Evolutionary conservation across 2,888 invertebrate species (phyloP), one percentile per base, ranked within the genome.

Genomic region (Oegoconia quadripuncta): DNA sequence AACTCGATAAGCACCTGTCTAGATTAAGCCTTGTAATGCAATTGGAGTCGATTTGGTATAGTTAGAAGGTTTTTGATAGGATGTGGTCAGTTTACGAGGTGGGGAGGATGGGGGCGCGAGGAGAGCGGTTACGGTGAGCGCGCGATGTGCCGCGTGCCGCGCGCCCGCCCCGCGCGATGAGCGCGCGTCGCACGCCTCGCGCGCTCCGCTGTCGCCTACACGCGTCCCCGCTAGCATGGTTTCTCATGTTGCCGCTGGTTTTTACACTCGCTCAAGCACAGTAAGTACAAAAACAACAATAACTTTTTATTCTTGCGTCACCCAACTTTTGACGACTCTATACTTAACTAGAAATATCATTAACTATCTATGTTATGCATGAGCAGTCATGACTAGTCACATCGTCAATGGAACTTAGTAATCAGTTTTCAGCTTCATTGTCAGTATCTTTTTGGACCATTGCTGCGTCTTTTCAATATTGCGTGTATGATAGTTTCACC

Each of bases 131-230:
- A 59, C 58, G 66, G 73, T 81, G 77, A 75, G 67, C 67, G 72
- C 69, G 77, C 75, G 65, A 79, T 80, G 83, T 62, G 65, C 65
- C 64, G 62, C 54, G 51, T 48, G 63, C 48, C 50, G 63, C 69
- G 72, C 65, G 74, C 59, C 52, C 45, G 48, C 48, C 60, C 55
- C 70, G 80, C 76, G 84, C 79, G 70, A 84, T 86, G 86, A 81
- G 68, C 80, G 79, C 72, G 80, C 73, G 64, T 61, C 64, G 74
- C 73, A 63, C 71, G 64, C 52, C 53, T 49, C 62, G 64, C 60
- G 62, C 62, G 63, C 59, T 55, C 50, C 42, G 48, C 49, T 48
- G 46, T 46, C 50, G 50, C 43, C 50, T 47, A 46, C 55, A 52
- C 55, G 61, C 59, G 55, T 49, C 39, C 25, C 34, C 50, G 37